Conservation (phyloP, 2,888 invertebrate species). For the Drosophila anomalipes region DNA sequence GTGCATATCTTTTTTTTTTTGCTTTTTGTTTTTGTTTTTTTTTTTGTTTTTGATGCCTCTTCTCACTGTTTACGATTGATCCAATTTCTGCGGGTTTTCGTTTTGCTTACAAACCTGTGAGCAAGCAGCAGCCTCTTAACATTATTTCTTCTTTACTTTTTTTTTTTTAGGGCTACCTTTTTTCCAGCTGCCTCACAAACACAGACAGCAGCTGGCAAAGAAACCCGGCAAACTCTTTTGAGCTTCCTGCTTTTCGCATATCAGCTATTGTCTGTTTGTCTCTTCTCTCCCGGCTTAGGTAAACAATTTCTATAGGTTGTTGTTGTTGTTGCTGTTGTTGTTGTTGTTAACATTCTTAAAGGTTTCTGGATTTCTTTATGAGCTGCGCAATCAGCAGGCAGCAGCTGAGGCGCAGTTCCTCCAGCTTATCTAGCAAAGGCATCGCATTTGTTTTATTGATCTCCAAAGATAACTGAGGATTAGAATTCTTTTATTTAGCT, state of each 20-base stretch:
- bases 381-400: conserved; percentile 20
- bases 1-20: conserved; percentile 34
- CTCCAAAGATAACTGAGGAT: background rate
- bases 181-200: conserved; percentile 23
- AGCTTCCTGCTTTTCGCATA: conserved; percentile 35
- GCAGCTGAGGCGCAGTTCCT: conserved; percentile 11
- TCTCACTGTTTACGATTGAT: conserved; percentile 66
- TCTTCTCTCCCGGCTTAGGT: conserved; percentile 8
- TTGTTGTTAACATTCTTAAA: background rate
- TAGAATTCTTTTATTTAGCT: background rate
- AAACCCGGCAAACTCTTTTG: conserved; percentile 21
- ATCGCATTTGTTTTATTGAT: conserved; percentile 10
- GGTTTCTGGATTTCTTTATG: conserved; percentile 1
- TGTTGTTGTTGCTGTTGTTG: background rate
- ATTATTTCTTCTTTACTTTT: background rate
- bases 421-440: conserved; percentile 17
- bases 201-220: conserved; percentile 55
- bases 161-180: conserved; percentile 9
- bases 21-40: conserved; percentile 3
- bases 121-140: conserved; percentile 20
- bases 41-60: conserved; percentile 12
- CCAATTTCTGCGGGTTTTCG: conserved; percentile 81
- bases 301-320: conserved; percentile 22
- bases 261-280: conserved; percentile 39
- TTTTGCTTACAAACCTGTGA: conserved; percentile 26